Base-by-base conservation (phyloP, 2,797 vertebrate species). In the Gila robusta region DNA sequence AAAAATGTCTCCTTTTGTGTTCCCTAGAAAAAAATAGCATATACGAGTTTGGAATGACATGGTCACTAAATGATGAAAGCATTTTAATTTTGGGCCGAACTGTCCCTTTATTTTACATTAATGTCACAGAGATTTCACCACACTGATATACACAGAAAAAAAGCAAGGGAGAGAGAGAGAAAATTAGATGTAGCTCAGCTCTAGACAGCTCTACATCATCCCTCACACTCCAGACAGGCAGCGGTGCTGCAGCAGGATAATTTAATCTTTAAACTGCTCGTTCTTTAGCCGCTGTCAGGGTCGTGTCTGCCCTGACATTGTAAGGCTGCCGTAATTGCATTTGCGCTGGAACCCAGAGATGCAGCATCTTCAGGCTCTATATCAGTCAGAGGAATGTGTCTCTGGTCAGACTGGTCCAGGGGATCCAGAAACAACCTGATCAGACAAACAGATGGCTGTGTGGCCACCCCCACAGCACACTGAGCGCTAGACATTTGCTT, bases 301-400 rank as follows among this genome's bases (percentile, higher is more conserved):
- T 91, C 85, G 73, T 92, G 91, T 93, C 93, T 93, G 90, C 91
- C 88, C 91, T 94, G 94, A 95, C 94, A 95, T 93, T 94, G 95
- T 94, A 92, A 94, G 92, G 86, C 89, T 93, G 91, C 93, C 90
- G 93, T 95, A 95, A 95, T 95, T 94, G 94, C 92, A 94, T 95
- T 96, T 95, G 77, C 67, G 28, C 82, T 67, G 82, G 90, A 91
- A 93, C 91, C 92, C 92, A 93, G 93, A 93, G 76, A 23, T 41
- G 89, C 86, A 79, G 91, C 91, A 67, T 94, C 92, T 94, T 71
- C 59, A 85, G 77, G 54, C 79, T 69, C 66, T 86, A 66, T 88
- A 89, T 90, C 90, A 91, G 92, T 91, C 89, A 89, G 91, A 93
- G 92, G 91, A 94, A 94, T 92, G 91, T 92, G 88, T 92, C 82